These are phyloP conservation scores for Protophormia terraenovae DNA, from an alignment of 2,888 invertebrate genomes.

Conservation along the genomic window DNA sequence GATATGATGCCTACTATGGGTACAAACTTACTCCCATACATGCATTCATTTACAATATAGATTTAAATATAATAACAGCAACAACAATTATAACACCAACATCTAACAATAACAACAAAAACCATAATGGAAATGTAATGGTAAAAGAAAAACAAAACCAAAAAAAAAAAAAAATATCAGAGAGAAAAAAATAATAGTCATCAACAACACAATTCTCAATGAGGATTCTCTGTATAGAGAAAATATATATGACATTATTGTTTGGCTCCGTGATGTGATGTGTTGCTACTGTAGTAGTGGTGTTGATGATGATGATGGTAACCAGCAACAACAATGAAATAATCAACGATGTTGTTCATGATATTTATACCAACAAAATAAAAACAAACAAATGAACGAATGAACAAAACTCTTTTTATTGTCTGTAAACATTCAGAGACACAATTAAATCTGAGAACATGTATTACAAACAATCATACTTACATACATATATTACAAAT, in stretches of 20 bases:
- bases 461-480: not conserved
- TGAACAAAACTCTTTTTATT: not conserved
- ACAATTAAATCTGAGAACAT: constrained; percentile 48
- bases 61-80: constrained; percentile 14
- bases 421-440: constrained; percentile 36
- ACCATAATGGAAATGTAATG: constrained; percentile 45
- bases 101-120: constrained; percentile 11
- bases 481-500: constrained; percentile 1
- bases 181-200: not conserved
- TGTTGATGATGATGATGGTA: not conserved
- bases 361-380: constrained; percentile 5
- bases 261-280: not conserved
- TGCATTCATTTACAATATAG: not conserved
- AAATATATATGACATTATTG: constrained; percentile 13
- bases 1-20: constrained; percentile 1
- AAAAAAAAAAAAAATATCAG: not conserved
- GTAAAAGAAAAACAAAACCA: constrained; percentile 14
- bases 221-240: not conserved
- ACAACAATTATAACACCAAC: too few relatives aligned
- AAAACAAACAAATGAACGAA: constrained; percentile 1
- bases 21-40: not conserved
- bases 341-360: constrained; percentile 11
- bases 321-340: constrained; percentile 15
- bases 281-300: constrained; percentile 37
- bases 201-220: constrained; percentile 10